Evolutionary conservation across 1,140 invertebrate species (phyloP), one percentile per base, ranked within the genome.

Genomic region (Aradophagus sp.): DNA sequence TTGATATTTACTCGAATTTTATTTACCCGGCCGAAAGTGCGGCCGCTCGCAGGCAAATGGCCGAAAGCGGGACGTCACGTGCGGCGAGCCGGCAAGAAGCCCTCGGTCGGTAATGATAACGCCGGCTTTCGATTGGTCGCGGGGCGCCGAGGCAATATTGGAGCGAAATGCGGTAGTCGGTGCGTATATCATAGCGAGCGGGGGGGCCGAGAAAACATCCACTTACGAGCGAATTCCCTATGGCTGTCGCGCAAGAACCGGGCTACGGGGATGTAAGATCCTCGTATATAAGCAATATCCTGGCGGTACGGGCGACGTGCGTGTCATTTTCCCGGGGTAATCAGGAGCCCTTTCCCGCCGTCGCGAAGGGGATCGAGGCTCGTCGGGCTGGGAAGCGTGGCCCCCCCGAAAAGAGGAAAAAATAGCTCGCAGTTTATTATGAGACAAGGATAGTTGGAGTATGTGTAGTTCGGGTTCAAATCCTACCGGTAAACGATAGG

Each of bases 271-370:
- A 58, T 39, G 58, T 73, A 67, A 67, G 69, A 67, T 67, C 62
- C 35, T 71, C 59, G 70, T 68, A 73, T 63, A 73, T 73, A 67
- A 73, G 70, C 70, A 73, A 73, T 73, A 73, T 73, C 52, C 8
- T 23, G 48, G 39, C 29, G 52, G 32, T 62, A 66, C 32, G 50
- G 48, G 50, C 36, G 34, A 48, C 56, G 62, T 66, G 52, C 56
- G 62, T 63, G 62, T 73, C 69, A 63, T 72, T 72, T 72, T 72
- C 61, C 47, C 61, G 29, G 68, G 55, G 55, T 56, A 72, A 72
- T 72, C 68, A 61, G 39, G 61, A 59, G 41, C 61, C 68, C 61
- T 61, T 72, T 72, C 66, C 66, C 56, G 61, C 29, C 36, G 53
- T 35, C 36, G 47, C 35, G 45, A 58, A 59, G 47, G 52, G 55